Conservation (phyloP, 2,113 vertebrate genomes). For the Hippocampus guttulatus region DNA sequence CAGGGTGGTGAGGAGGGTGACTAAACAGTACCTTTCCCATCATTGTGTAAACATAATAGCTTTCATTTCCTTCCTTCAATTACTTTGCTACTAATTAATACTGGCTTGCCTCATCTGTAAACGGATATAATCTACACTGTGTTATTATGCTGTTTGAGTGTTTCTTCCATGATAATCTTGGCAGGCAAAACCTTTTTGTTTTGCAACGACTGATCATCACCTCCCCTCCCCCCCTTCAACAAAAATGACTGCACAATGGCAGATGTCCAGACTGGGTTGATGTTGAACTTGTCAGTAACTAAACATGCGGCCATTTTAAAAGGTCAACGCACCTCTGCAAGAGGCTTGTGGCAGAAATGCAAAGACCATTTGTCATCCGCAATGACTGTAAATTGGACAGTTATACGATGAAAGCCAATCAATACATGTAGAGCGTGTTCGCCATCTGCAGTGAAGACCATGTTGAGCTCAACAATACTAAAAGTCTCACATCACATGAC, state of each 20-base stretch:
- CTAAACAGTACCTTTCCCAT: slow-evolving; percentile 31
- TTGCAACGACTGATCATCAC: neutral
- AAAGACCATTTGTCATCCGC: neutral
- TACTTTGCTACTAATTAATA: slow-evolving; percentile 3
- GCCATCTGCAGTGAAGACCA: neutral
- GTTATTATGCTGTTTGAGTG: neutral
- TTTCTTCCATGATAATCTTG: neutral
- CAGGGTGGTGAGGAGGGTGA: slow-evolving; percentile 2
- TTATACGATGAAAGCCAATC: slow-evolving; percentile 1
- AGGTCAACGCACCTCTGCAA: slow-evolving; percentile 1
- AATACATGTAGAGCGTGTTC: slow-evolving; percentile 3
- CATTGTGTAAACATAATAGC: slow-evolving; percentile 27
- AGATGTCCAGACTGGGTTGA: neutral
- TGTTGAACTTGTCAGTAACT: neutral
- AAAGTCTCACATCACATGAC: neutral
- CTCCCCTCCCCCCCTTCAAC: neutral
- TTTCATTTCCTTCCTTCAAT: slow-evolving; percentile 12
- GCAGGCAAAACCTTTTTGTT: neutral
- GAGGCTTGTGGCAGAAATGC: neutral
- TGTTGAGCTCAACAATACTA: neutral
- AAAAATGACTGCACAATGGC: neutral
- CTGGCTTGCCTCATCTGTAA: neutral
- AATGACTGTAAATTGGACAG: slow-evolving; percentile 5
- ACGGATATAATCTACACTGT: neutral
- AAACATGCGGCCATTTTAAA: slow-evolving; percentile 1